Conservation (phyloP, 2,797 vertebrate genomes). For the Cuculus canorus region DNA sequence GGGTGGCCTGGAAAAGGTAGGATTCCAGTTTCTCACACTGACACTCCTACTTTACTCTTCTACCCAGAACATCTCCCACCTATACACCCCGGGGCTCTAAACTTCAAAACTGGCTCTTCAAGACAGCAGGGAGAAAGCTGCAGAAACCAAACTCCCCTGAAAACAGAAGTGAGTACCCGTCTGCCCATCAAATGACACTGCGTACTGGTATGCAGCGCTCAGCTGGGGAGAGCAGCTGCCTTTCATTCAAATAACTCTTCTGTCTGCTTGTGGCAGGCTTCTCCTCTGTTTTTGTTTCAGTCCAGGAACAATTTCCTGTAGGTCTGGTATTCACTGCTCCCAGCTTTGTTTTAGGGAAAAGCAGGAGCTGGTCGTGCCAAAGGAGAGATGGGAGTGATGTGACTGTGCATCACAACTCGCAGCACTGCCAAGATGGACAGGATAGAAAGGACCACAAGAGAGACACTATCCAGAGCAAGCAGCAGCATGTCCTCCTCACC, state of each 20-base stretch:
- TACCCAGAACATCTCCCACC: background rate
- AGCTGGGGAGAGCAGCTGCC: background rate
- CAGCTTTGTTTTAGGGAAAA: background rate
- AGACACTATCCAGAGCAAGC: background rate
- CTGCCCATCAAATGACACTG: background rate
- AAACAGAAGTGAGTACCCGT: background rate
- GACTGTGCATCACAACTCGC: background rate
- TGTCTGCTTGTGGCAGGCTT: background rate
- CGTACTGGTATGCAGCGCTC: background rate
- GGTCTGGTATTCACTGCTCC: background rate
- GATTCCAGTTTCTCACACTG: background rate
- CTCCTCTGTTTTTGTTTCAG: background rate
- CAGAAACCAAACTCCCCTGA: background rate
- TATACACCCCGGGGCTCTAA: background rate
- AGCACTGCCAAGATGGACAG: background rate
- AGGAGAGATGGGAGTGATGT: background rate
- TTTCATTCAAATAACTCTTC: background rate
- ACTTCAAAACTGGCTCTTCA: background rate
- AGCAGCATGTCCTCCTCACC: background rate
- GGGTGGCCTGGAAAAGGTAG: background rate
- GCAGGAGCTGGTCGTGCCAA: background rate
- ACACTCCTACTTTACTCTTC: background rate
- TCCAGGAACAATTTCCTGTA: background rate
- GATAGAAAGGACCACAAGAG: fast-evolving
- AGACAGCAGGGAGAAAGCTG: background rate